phyloP scores from a whole-genome alignment of 2,797 vertebrate species.

The Distichodus sexfasciatus region DNA sequence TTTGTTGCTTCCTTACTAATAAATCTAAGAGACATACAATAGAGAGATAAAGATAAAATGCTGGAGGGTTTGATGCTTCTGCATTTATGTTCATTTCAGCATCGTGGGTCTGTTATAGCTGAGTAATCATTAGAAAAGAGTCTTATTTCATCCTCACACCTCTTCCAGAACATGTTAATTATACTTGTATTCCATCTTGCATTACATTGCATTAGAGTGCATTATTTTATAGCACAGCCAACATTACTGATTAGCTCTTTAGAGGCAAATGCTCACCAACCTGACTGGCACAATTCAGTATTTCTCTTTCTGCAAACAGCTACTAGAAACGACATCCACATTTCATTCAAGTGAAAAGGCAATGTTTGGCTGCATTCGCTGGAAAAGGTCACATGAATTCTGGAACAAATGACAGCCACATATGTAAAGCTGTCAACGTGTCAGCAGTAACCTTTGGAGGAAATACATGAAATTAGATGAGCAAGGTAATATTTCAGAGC shows the following conservation, averaged over 20 bases:
- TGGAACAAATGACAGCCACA: conserved; percentile 47
- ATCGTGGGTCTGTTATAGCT: not conserved
- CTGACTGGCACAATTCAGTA: not conserved
- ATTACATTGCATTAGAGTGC: not conserved
- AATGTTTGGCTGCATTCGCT: conserved; percentile 33
- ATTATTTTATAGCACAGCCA: not conserved
- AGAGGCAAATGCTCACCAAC: not conserved
- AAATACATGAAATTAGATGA: conserved; percentile 55
- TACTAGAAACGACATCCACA: conserved; percentile 28
- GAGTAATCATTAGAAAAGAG: not conserved
- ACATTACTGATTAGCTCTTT: not conserved
- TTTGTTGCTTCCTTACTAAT: too few relatives aligned
- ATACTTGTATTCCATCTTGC: too few relatives aligned
- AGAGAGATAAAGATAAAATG: too few relatives aligned
- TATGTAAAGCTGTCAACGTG: conserved; percentile 53
- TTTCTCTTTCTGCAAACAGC: not conserved
- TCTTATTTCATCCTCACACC: not conserved
- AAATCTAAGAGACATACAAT: too few relatives aligned
- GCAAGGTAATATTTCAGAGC: conserved; percentile 42
- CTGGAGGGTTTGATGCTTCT: too few relatives aligned
- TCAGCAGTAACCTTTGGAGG: conserved; percentile 54
- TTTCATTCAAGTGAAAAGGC: conserved; percentile 38
- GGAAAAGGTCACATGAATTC: conserved; percentile 50
- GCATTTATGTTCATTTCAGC: too few relatives aligned
- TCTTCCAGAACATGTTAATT: too few relatives aligned